Percentiles rank a stretch among this genome's conserved stretches.
phyloP scores from a whole-genome alignment of 2,888 invertebrate species.

The Petrophora chlorosata region DNA sequence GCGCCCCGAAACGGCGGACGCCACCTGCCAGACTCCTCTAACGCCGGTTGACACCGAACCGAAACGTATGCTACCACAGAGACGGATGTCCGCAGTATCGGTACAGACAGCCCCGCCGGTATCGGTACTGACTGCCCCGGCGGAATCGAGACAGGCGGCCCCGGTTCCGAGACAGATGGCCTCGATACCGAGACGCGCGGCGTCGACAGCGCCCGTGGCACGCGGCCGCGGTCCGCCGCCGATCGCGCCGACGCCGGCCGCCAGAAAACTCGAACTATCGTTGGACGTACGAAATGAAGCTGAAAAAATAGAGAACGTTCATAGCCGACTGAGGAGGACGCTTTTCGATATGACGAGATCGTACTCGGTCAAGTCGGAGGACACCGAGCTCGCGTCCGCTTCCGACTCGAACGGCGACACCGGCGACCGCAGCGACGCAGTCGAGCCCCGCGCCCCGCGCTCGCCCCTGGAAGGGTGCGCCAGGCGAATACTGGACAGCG shows the following conservation, averaged over 20 bases:
- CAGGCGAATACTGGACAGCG: conserved; percentile 65
- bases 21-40: conserved; percentile 68
- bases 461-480: conserved; percentile 54
- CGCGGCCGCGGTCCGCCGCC: background rate
- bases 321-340: conserved; percentile 64
- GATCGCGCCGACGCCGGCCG: conserved; percentile 23
- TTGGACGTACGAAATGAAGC: conserved; percentile 59
- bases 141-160: too few relatives aligned
- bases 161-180: conserved; percentile 20
- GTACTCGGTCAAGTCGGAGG: conserved; percentile 66
- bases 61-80: too few relatives aligned
- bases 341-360: conserved; percentile 66
- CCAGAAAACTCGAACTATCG: conserved; percentile 56
- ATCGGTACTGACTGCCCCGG: too few relatives aligned
- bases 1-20: conserved; percentile 64
- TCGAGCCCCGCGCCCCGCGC: conserved; percentile 3
- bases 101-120: too few relatives aligned
- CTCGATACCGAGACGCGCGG: conserved; percentile 32
- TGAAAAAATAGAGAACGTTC: conserved; percentile 57
- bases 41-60: conserved; percentile 43
- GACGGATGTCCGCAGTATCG: too few relatives aligned
- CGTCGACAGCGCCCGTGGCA: conserved; percentile 34
- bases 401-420: conserved; percentile 53
- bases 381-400: conserved; percentile 65
- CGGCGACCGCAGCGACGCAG: conserved; percentile 8